These are phyloP conservation scores for Drosophila suboccidentalis DNA, from an alignment of 2,888 invertebrate species.

Conservation along the genomic window DNA sequence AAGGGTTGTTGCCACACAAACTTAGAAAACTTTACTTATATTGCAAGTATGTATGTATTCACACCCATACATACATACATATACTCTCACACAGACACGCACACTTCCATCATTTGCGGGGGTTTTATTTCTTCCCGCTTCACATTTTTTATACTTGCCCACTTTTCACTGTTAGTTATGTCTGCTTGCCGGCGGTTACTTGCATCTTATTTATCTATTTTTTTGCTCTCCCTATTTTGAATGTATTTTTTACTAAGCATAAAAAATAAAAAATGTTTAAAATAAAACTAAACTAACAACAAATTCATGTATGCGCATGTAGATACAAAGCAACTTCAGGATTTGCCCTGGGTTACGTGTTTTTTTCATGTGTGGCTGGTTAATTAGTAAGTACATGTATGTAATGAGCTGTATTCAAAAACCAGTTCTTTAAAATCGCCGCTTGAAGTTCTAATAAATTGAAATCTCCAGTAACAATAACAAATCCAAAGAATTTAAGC, in stretches of 20 bases:
- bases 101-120: constrained; percentile 55
- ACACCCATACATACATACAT: constrained; percentile 16
- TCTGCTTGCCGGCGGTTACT: constrained; percentile 72
- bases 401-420: constrained; percentile 41
- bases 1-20: constrained; percentile 19
- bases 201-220: constrained; percentile 70
- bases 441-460: background rate
- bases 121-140: constrained; percentile 42
- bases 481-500: too few relatives aligned
- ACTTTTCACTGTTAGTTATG: constrained; percentile 78
- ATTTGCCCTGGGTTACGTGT: constrained; percentile 37
- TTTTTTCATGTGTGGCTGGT: constrained; percentile 15
- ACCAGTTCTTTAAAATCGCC: constrained; percentile 27
- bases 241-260: constrained; percentile 47
- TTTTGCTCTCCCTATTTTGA: background rate
- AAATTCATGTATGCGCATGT: constrained; percentile 54
- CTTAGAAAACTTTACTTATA: constrained; percentile 13
- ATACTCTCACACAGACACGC: background rate
- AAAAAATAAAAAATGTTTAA: constrained; percentile 14
- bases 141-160: constrained; percentile 62
- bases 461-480: background rate
- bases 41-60: constrained; percentile 2
- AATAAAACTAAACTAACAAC: constrained; percentile 41
- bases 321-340: constrained; percentile 48
- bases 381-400: constrained; percentile 61